Evolutionary conservation across 2,113 vertebrate genomes (phyloP).

Genomic region (Camelus dromedarius): DNA sequence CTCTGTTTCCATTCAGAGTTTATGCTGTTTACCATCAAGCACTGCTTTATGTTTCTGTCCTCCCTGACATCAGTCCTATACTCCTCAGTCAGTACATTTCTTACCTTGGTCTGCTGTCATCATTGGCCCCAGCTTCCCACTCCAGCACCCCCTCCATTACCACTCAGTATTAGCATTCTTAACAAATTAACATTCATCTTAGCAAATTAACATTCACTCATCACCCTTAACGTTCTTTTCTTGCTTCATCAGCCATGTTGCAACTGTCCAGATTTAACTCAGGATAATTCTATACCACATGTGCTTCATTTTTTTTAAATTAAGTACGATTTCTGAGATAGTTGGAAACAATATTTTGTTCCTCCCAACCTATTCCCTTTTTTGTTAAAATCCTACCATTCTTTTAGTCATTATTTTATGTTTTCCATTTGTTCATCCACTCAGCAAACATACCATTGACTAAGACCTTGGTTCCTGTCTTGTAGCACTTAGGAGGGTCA

Average conservation of each 20-base stretch:
- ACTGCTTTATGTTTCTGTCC: neutral
- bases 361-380: neutral
- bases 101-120: neutral
- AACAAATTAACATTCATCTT: neutral
- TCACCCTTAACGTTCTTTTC: neutral
- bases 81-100: neutral
- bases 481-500: neutral
- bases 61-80: neutral
- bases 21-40: neutral
- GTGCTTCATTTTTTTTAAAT: neutral
- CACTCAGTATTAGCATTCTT: neutral
- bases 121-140: neutral
- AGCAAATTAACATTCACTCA: neutral
- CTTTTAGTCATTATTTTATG: neutral
- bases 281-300: neutral
- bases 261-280: neutral
- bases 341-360: neutral
- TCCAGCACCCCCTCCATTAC: neutral
- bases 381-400: neutral
- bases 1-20: neutral
- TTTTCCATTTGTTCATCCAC: neutral
- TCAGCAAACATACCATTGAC: neutral
- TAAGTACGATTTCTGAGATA: constrained; percentile 27
- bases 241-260: neutral
- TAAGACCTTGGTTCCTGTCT: neutral